Conservation (phyloP, 1,140 invertebrate genomes). For the Sesamia nonagrioides region DNA sequence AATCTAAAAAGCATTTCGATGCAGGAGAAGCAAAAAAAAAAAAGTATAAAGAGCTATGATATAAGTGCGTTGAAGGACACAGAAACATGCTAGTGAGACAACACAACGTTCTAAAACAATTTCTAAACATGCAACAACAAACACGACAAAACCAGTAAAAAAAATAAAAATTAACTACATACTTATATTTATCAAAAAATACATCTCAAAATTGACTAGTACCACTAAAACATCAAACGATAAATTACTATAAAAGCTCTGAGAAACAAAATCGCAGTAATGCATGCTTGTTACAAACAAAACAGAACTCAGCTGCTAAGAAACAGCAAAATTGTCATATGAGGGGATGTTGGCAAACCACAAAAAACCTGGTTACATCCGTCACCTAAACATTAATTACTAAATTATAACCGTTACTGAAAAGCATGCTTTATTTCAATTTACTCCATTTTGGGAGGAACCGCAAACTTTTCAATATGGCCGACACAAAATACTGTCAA, state of each 20-base stretch:
- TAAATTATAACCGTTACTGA: conserved; percentile 59
- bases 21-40: conserved; percentile 69
- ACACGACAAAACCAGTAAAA: conserved; percentile 54
- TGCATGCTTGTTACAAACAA: conserved; percentile 41
- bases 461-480: conserved; percentile 52
- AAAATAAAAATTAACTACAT: conserved; percentile 42
- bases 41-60: conserved; percentile 75
- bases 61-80: conserved; percentile 84
- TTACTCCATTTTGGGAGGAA: background rate
- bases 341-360: conserved; percentile 53
- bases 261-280: conserved; percentile 53
- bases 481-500: conserved; percentile 55
- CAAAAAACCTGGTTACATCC: conserved; percentile 80
- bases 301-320: conserved; percentile 57
- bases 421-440: conserved; percentile 55
- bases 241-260: conserved; percentile 50
- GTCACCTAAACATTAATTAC: conserved; percentile 61
- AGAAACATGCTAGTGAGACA: conserved; percentile 73
- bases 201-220: conserved; percentile 21
- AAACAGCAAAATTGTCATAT: conserved; percentile 75
- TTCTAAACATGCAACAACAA: conserved; percentile 47
- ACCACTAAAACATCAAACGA: conserved; percentile 52
- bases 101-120: conserved; percentile 60
- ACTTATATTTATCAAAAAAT: conserved; percentile 31
- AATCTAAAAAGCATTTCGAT: conserved; percentile 70